Evolutionary conservation across 2,888 invertebrate species (phyloP), one percentile per base, ranked within the genome.

Genomic region (Mylabris sibirica): DNA sequence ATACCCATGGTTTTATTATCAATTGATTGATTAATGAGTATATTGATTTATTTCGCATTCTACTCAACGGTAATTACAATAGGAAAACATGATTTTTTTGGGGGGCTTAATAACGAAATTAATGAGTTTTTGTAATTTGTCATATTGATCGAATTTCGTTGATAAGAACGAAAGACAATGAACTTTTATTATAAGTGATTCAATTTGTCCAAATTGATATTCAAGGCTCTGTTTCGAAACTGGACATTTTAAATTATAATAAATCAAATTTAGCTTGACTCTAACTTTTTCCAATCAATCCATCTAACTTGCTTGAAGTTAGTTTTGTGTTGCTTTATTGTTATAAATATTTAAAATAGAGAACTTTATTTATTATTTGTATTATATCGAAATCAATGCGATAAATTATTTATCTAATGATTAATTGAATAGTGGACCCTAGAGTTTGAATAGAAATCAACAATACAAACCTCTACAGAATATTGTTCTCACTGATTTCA

Each of bases 151-250:
- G 14, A 12, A 12, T 24, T 12, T 24, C n/a, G 11, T 22, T 53
- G 53, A 22, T 22, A 22, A 22, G 30, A n/a, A 38, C 22, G 20
- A 20, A 26, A 67, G 67, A 67, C 67, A 64, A 64, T 60, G 67
- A 67, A 63, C 67, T 53, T 64, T 59, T 26, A 30, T 30, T 60
- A 60, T 24, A 26, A 38, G n/a, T 49, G 60, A 67, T 67, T 68
- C 65, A 68, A 68, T 61, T 60, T 65, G 38, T 65, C 61, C 62
- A 62, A 62, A 68, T 68, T 68, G 68, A 44, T 61, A 62, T 61
- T 57, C 62, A 68, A 68, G 68, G 68, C 49, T 59, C 26, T 59
- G 17, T 35, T 59, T 53, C 44, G 26, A 24, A 30, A 63, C 41
- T 59, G 63, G 22, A 59, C 17, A 41, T 53, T 60, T 26, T 67